phyloP scores from a whole-genome alignment of 1,140 invertebrate genomes.

The Triops longicaudatus region DNA sequence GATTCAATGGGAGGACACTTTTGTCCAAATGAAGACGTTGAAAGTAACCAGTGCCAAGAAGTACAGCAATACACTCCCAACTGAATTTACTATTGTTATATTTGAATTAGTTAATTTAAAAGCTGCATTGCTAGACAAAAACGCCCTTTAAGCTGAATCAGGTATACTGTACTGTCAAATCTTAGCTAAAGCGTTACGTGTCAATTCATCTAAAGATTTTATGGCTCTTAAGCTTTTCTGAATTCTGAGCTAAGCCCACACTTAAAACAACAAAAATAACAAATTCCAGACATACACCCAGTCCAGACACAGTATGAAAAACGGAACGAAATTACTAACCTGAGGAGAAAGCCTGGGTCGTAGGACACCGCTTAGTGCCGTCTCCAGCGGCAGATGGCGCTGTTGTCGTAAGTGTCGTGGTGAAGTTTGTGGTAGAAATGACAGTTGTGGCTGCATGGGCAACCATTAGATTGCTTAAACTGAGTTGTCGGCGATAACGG shows the following conservation, averaged over 20 bases:
- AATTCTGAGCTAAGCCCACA: not conserved
- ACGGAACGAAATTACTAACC: not conserved
- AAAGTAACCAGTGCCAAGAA: no score
- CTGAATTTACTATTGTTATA: no score
- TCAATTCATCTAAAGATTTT: no score
- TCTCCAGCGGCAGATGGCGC: not conserved
- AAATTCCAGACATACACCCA: not conserved
- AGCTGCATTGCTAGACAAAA: no score
- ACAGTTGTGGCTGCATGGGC: not conserved
- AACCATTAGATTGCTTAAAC: slow-evolving; percentile 16
- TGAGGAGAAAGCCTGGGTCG: not conserved
- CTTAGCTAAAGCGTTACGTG: no score
- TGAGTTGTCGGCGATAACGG: slow-evolving; percentile 34
- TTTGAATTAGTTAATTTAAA: no score
- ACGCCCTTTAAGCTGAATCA: no score
- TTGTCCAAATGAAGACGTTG: no score
- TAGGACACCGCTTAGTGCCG: not conserved
- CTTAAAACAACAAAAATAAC: not conserved
- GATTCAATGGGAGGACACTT: no score
- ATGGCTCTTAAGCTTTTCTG: no score
- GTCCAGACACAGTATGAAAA: not conserved
- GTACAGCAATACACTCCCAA: no score
- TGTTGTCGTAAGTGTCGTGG: not conserved
- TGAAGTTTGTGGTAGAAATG: not conserved
- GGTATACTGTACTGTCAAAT: no score